Evolutionary conservation across 2,797 vertebrate genomes (phyloP), one percentile per base, ranked within the genome.

Genomic region (Fistularia tabacaria): DNA sequence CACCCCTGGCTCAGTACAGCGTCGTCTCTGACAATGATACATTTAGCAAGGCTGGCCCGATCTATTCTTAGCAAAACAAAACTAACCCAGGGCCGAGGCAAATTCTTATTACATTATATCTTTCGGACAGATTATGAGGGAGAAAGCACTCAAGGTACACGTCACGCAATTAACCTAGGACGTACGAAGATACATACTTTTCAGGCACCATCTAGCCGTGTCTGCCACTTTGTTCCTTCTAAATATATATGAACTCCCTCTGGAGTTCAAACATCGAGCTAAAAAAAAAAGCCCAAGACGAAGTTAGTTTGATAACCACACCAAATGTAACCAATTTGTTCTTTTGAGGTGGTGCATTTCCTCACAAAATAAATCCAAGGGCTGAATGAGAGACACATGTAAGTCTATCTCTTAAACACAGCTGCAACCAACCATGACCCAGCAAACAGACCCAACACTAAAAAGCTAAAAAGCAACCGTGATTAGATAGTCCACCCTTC

Each of bases 401-500:
- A 57, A 49, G 46, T 15, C 48, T 37, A 37, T 66, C 53, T 65
- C 49, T 54, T 14, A 13, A 42, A 61, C 66, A 74, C 74, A 85
- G 81, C 79, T 80, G 82, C 71, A 71, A 25, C 60, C 52, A 58
- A 65, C 77, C 73, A 59, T 46, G 42, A 56, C 47, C 57, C 71
- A 76, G 59, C 66, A 77, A 66, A 63, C 38, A 69, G 64, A 79
- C 71, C 74, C 64, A 81, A 79, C 48, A 68, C 61, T 56, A 61
- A 50, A 58, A 68, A 69, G 66, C 73, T 78, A 69, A 77, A 81
- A 79, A 64, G 64, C 52, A 48, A 56, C 68, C 51, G 59, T 79
- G 76, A 87, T 84, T 85, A 81, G 64, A 80, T 74, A 73, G 76
- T 82, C 69, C 54, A 70, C 66, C 58, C 69, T 54, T 62, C 73